Evolutionary conservation across 2,888 invertebrate species (phyloP), one percentile per base, ranked within the genome.

Genomic region (Dicyrtomina minuta): DNA sequence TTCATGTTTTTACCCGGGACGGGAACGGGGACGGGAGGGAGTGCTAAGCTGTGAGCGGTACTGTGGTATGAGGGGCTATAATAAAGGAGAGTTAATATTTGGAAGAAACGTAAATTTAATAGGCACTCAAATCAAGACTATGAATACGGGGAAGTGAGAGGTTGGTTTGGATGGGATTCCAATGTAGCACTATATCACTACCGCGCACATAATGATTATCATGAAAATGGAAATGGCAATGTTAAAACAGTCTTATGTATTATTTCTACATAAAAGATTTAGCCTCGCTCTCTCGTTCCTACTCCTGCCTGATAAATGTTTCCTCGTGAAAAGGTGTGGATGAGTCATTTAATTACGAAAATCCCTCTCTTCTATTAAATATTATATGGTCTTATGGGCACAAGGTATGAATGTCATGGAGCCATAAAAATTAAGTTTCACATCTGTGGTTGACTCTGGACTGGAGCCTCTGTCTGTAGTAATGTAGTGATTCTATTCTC

Each of bases 401-500:
- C 33, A 55, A 55, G 55, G 55, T 26, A 55, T 22, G 27, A 33
- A 33, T 33, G 33, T 15, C 20, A 46, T 46, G 46, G 55, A 22
- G 12, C 27, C n/a, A 41, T 41, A 43, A 60, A 60, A 60, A 60
- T 60, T 20, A 60, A 60, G 59, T 60, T 60, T 33, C 59, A 60
- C 59, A 60, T 60, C 59, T 60, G 59, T 60, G 59, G 22, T 43
- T 60, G 33, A 58, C 3, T 33, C 33, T 8, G 8, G n/a, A n/a
- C n/a, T n/a, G n/a, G n/a, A n/a, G n/a, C n/a, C n/a, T n/a, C n/a
- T n/a, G n/a, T n/a, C n/a, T n/a, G n/a, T n/a, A n/a, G n/a, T n/a
- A n/a, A n/a, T n/a, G n/a, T n/a, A 51, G 24, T 22, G 24, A 55
- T 55, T 55, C 55, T 55, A 22, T 26, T 55, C 55, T 55, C 55